Evolutionary conservation across 2,797 vertebrate species (phyloP), one percentile per base, ranked within the genome.

Genomic region (Arremon brunneinucha): DNA sequence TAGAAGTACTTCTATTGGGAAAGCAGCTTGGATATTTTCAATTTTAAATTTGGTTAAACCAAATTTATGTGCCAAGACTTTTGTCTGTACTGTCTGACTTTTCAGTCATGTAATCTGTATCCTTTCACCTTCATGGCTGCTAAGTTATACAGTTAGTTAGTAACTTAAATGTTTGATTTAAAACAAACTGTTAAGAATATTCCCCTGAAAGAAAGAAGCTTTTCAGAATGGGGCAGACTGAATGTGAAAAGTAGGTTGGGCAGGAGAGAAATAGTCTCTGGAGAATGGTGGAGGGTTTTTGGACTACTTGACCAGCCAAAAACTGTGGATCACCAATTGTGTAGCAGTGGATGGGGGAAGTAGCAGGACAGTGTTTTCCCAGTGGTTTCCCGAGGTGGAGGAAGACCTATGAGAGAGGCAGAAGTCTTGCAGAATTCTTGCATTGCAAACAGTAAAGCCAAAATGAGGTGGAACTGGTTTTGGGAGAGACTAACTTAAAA

Each of bases 381-480:
- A 11, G 0, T 14, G 35, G 56, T 79, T 76, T 34, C 18, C 8
- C 1, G 2, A 6, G 35, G 6, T 47, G 10, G 14, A 32, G 37
- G 75, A 68, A 67, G 21, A 12, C 11, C 12, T 57, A 0, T 28
- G 21, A 60, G 19, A 71, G 19, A 35, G n/a, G 19, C 32, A 3
- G 12, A 56, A 50, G 9, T 69, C 14, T 57, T 26, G 16, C 32
- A 32, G 32, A 76, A 57, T 79, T 71, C 37, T 69, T 87, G 23
- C 8, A 6, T 79, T 85, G 13, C 6, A 49, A 37, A 32, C 2
- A 2, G 9, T 79, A 47, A 43, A 72, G 24, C 24, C 27, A 83
- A 37, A 79, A 59, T 55, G 30, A 59, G 12, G 5, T 74, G 14
- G 16, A 79, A 35, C 11, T 56, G 5, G 2, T 56, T 87, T 81